phyloP scores from a whole-genome alignment of 2,888 invertebrate species.

The Brachypterus glaber region DNA sequence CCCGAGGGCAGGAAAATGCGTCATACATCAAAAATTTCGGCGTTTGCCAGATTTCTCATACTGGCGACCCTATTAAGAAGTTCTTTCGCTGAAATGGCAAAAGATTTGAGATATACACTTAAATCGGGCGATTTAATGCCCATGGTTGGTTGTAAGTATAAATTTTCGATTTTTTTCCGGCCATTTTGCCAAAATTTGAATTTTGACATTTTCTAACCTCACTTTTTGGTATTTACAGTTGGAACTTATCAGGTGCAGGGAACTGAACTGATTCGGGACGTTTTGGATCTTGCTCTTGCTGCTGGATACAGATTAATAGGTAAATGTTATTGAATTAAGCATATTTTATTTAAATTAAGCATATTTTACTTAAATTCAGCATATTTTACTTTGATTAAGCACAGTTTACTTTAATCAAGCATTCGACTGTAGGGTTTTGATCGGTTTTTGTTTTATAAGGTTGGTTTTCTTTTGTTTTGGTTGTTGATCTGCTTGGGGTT shows the following conservation, averaged over 20 bases:
- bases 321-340: conserved; percentile 33
- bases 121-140: conserved; percentile 46
- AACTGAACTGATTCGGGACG: conserved; percentile 41
- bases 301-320: conserved; percentile 65
- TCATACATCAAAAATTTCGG: neutral
- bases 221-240: conserved; percentile 38
- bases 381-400: too few relatives aligned
- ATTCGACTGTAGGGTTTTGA: too few relatives aligned
- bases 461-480: too few relatives aligned
- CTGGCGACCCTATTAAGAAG: neutral
- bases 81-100: conserved; percentile 13
- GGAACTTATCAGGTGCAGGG: conserved; percentile 57
- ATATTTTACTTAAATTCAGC: too few relatives aligned
- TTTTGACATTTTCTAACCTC: conserved; percentile 7
- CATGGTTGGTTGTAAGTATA: conserved; percentile 46
- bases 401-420: too few relatives aligned
- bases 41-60: neutral
- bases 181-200: conserved; percentile 5
- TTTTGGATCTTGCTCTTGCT: conserved; percentile 53
- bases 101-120: conserved; percentile 33
- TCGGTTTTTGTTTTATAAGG: too few relatives aligned
- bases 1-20: too few relatives aligned
- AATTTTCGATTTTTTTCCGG: neutral
- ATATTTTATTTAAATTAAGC: too few relatives aligned
- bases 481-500: too few relatives aligned